Evolutionary conservation across 2,113 vertebrate genomes (phyloP), one percentile per base, ranked within the genome.

Genomic region (Tinamus guttatus): DNA sequence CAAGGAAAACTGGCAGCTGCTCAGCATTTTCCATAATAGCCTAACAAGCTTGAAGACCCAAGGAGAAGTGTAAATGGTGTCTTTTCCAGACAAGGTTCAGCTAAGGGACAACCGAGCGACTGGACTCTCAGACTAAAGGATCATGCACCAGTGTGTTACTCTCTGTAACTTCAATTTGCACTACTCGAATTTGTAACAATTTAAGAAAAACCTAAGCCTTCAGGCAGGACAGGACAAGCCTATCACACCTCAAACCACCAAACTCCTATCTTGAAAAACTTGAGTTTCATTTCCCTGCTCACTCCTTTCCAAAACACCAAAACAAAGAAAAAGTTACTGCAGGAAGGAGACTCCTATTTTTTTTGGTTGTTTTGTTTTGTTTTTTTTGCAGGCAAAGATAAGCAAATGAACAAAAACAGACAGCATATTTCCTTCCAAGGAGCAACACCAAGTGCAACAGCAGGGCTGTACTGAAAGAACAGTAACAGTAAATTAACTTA

Each of bases 11-110:
- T 4, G 1, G 47, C 27, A 80, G 58, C 19, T 63, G 58, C 3
- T 1, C 1, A 1, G 28, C 24, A 1, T 3, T 15, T 34, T n/a
- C 74, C 5, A 2, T 11, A 58, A 17, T 2, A 34, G 5, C 21
- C 68, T 38, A 0, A 0, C 19, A 19, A 41, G n/a, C 22, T 21
- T 21, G 40, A 67, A 41, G 58, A 52, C 70, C 12, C 22, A 27
- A 41, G 0, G 11, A 27, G 51, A 56, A 8, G 1, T 0, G 6
- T 24, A 63, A 82, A n/a, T 24, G 41, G 20, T 7, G 19, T 51
- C 16, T 47, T 43, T 21, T n/a, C 20, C 34, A 65, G 21, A 24
- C 8, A 27, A 73, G 32, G 34, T 49, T 41, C 34, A 24, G 40
- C 40, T 16, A 76, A 63, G 25, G 38, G 58, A 78, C 32, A 24